Evolutionary conservation across 2,888 invertebrate genomes (phyloP).

Genomic region (Andrena fulva): DNA sequence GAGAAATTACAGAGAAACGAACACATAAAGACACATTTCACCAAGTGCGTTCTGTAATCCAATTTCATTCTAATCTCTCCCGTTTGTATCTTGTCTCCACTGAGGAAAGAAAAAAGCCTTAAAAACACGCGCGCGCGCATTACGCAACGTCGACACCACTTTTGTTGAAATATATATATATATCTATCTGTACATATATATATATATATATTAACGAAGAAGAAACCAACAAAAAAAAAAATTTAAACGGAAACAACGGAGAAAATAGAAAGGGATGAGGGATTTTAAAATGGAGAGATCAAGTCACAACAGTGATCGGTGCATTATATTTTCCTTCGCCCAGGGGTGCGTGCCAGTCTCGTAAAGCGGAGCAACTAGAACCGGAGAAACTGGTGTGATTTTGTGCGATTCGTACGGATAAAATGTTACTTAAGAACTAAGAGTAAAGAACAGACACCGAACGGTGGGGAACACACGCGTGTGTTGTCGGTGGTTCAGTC

Average conservation of each 20-base stretch:
- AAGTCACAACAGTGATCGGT: conserved; percentile 71
- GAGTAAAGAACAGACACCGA: conserved; percentile 72
- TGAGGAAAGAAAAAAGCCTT: conserved; percentile 59
- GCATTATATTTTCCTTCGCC: conserved; percentile 74
- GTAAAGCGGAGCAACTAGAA: conserved; percentile 69
- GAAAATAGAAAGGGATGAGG: conserved; percentile 64
- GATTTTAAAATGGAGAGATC: conserved; percentile 56
- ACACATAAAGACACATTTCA: conserved; percentile 59
- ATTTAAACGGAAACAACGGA: conserved; percentile 48
- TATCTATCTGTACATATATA: no score
- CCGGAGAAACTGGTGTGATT: conserved; percentile 79
- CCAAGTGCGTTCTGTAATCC: conserved; percentile 71
- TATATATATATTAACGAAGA: no score
- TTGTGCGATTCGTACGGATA: conserved; percentile 76
- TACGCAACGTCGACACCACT: conserved; percentile 83
- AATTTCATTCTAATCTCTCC: conserved; percentile 71
- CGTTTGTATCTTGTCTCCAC: conserved; percentile 71
- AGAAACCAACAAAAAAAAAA: conserved; percentile 25
- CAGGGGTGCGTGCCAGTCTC: conserved; percentile 71
- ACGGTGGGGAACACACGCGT: conserved; percentile 68
- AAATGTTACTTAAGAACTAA: conserved; percentile 81
- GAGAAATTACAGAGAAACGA: conserved; percentile 37
- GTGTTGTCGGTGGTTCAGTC: conserved; percentile 82
- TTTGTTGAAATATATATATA: conserved; percentile 76
- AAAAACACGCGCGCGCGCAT: conserved; percentile 52